Percentiles rank a stretch among this genome's conserved stretches.
Conservation (phyloP, 2,113 vertebrate species). For the Vireo altiloquus region DNA sequence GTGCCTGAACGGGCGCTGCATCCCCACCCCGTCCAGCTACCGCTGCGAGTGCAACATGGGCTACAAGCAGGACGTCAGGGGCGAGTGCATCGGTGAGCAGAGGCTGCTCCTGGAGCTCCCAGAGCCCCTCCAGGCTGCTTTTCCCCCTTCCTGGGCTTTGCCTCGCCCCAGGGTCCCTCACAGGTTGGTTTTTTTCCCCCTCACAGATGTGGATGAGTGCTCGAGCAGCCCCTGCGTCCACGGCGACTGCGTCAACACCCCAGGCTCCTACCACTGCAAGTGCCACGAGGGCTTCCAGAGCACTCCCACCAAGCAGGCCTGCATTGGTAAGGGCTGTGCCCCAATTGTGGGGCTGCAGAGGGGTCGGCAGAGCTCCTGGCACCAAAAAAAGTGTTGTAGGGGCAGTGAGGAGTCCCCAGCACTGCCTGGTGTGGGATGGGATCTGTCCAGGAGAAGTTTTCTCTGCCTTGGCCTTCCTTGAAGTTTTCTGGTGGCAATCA, state of each 20-base stretch:
- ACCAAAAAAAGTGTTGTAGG: background rate
- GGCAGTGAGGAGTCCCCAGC: fast-evolving
- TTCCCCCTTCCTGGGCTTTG: background rate
- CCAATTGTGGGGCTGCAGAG: background rate
- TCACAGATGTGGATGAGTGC: constrained; percentile 92
- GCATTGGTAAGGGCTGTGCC: constrained; percentile 79
- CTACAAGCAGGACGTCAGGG: constrained; percentile 89
- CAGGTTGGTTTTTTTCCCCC: background rate
- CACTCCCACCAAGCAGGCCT: constrained; percentile 93
- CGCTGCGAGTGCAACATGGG: constrained; percentile 99
- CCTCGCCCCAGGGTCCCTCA: background rate
- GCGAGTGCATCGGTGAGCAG: constrained; percentile 90
- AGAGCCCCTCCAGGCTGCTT: background rate
- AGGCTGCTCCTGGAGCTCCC: background rate
- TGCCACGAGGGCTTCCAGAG: constrained; percentile 95
- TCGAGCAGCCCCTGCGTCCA: constrained; percentile 94
- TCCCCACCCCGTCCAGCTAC: constrained; percentile 89
- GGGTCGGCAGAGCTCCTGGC: background rate
- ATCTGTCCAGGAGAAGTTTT: background rate
- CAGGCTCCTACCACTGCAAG: constrained; percentile 97
- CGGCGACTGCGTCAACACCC: constrained; percentile 94
- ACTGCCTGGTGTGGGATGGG: fast-evolving
- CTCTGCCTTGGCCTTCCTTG: background rate
- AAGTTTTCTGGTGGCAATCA: too few relatives aligned
- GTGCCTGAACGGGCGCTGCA: constrained; percentile 94